Base-by-base conservation (phyloP, 2,797 vertebrate genomes). In the Meriones psammophilus region DNA sequence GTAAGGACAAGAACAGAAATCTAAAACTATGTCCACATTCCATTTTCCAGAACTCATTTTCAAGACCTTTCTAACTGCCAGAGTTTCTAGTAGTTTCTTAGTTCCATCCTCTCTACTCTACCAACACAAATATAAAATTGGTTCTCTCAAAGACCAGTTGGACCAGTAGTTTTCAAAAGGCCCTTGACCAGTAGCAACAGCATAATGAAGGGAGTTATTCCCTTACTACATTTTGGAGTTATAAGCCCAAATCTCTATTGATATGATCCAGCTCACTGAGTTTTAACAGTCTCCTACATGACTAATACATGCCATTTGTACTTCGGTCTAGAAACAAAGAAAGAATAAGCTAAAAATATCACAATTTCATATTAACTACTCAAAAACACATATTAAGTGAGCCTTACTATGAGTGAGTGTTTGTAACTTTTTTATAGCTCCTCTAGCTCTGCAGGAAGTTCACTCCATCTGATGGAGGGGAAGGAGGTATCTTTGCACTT, bases 311-410 rank as follows among this genome's bases (percentile, higher is more conserved):
- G 36, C 2, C 77, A 28, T 46, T 77, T 56, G 20, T 89, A 96
- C 13, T 94, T 13, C 39, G 18, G n/a, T 56, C 80, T 97, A 76
- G 50, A 92, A 95, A 18, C n/a, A 84, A 89, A n/a, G 42, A 77
- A 80, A 30, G 69, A 42, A 46, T 46, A 62, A 46, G n/a, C 39
- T 42, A 30, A 60, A 60, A 18, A 73, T 84, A 89, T 96, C 18
- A 56, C 28, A 80, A 12, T 64, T 74, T 81, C 28, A 79, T 71
- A 83, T 20, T 36, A 74, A 56, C 26, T 91, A 85, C 58, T 76
- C 68, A 87, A 56, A 36, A 87, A 28, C 54, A n/a, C 22, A 12
- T 71, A 81, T 84, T 30, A 89, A 93, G 30, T 78, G 15, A 42
- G 54, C 8, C 3, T 30, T 42, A 42, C 4, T 42, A 42, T 42